Base-by-base conservation (phyloP, 2,797 vertebrate genomes). In the Cyprinella venusta region DNA sequence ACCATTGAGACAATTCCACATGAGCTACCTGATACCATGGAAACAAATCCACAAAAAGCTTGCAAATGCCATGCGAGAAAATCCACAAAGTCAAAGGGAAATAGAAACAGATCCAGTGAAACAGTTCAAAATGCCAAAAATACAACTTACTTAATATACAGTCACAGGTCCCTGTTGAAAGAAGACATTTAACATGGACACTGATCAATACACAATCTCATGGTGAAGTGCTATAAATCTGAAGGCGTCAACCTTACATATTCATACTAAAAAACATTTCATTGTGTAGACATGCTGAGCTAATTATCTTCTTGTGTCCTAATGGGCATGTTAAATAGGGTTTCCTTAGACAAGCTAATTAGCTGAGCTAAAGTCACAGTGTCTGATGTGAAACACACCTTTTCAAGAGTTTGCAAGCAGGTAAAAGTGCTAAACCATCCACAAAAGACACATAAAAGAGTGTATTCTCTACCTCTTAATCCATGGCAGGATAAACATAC, bases 21-120 rank as follows among this genome's bases (percentile, higher is more conserved):
- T 85, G 80, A 86, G 69, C 65, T 74, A 80, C 79, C 86, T 87
- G 91, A 91, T 91, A 89, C 90, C 90, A 91, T 90, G 88, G 89
- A 93, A 93, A 93, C 90, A 89, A 83, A 91, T 85, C 91, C 90
- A 86, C 88, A 85, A 76, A 89, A 90, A 89, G 86, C 84, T 72
- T 89, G 84, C 54, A 86, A 92, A 88, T 84, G 2, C 86, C 80
- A 87, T 87, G 90, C 88, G 92, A 92, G 91, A 90, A 91, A 91
- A 92, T 90, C 91, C 81, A 86, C 87, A 87, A 89, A 69, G 30
- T 87, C 89, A 84, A 74, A 54, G 30, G 36, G 76, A 77, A 87
- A 80, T 33, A 79, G 30, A 83, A 64, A 61, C 38, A 40, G 54
- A 68, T 85, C 18, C 10, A 56, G 21, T 13, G 16, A 70, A 80